phyloP scores from a whole-genome alignment of 2,797 vertebrate genomes.

The Takifugu rubripes region DNA sequence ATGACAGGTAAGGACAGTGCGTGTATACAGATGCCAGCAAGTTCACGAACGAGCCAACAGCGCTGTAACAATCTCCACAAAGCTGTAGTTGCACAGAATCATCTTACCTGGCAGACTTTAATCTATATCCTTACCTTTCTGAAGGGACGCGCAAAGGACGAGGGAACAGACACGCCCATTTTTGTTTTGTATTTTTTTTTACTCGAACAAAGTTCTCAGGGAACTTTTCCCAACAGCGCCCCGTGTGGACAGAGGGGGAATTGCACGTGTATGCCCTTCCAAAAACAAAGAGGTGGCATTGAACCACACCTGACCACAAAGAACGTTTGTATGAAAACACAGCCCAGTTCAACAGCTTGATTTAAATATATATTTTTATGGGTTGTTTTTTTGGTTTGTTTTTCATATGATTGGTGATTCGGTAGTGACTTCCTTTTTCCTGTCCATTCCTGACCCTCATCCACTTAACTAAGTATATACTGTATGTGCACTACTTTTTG shows the following conservation, averaged over 20 bases:
- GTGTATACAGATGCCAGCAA: slow-evolving; percentile 3
- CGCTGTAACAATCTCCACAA: accelerated
- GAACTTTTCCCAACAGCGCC: slow-evolving; percentile 28
- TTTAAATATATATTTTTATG: too few relatives aligned
- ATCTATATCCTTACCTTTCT: slow-evolving; percentile 39
- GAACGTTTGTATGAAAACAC: too few relatives aligned
- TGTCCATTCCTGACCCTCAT: too few relatives aligned
- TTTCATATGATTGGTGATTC: too few relatives aligned
- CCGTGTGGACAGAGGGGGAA: slow-evolving; percentile 5
- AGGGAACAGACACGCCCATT: slow-evolving; percentile 39
- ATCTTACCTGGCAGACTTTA: slow-evolving; percentile 47
- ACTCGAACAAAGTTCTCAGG: slow-evolving; percentile 69
- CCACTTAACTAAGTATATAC: too few relatives aligned
- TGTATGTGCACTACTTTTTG: too few relatives aligned
- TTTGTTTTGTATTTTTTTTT: slow-evolving; percentile 10
- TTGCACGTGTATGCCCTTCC: background rate
- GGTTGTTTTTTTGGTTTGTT: too few relatives aligned
- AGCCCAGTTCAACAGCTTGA: too few relatives aligned
- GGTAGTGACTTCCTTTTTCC: too few relatives aligned
- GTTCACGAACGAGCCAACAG: background rate
- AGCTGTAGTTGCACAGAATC: background rate
- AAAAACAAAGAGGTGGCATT: too few relatives aligned
- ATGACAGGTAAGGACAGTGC: background rate
- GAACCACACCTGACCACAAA: too few relatives aligned
- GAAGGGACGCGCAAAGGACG: background rate